These are phyloP conservation scores for Drosophila phalerata DNA, from an alignment of 2,888 invertebrate species.

Conservation along the genomic window DNA sequence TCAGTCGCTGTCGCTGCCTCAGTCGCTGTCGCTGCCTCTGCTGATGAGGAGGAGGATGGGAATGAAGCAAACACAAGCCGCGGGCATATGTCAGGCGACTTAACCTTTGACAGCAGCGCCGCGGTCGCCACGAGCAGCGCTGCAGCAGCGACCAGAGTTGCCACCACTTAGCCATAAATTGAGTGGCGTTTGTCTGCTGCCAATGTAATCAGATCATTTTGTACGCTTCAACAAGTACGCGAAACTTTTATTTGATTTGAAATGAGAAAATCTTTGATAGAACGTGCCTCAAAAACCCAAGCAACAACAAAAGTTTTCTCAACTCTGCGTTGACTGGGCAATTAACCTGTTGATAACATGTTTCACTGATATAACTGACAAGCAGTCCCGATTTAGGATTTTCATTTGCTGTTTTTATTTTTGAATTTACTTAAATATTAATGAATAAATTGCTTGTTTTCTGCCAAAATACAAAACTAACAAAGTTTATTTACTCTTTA, in stretches of 20 bases:
- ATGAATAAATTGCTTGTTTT: too few relatives aligned
- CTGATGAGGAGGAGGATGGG: too few relatives aligned
- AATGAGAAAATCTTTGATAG: conserved; percentile 38
- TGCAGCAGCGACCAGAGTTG: neutral
- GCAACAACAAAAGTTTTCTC: conserved; percentile 3
- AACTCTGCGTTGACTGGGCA: conserved; percentile 9
- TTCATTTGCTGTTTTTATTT: neutral
- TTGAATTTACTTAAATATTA: too few relatives aligned
- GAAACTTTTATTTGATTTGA: conserved; percentile 54
- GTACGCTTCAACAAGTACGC: conserved; percentile 46
- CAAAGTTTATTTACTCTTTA: too few relatives aligned
- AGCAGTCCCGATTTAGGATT: neutral
- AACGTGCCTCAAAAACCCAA: conserved; percentile 31
- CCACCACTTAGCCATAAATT: conserved; percentile 52
- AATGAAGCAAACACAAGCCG: conserved; percentile 1
- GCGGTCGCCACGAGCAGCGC: too few relatives aligned
- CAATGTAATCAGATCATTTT: conserved; percentile 64
- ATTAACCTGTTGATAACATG: conserved; percentile 44
- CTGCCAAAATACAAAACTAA: too few relatives aligned
- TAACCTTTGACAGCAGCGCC: conserved; percentile 55
- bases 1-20: neutral
- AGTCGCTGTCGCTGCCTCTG: neutral
- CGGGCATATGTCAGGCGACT: conserved; percentile 46
- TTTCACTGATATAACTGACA: neutral
- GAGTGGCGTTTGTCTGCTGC: conserved; percentile 58